Conservation (phyloP, 2,888 invertebrate species). For the Stenotaenia linearis region DNA sequence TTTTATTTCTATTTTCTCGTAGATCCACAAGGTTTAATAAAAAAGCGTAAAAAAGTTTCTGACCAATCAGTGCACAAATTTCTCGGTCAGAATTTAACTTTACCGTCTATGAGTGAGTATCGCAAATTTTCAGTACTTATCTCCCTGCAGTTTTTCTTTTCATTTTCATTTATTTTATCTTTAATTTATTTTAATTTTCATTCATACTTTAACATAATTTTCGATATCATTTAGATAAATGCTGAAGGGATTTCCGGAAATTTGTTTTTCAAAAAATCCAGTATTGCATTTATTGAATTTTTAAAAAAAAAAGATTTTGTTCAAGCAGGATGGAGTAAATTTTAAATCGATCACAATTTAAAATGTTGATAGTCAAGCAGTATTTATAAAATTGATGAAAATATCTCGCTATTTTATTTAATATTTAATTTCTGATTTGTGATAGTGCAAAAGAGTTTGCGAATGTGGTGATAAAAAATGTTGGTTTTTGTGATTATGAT, state of each 20-base stretch:
- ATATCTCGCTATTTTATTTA: not conserved
- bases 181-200: too few species aligned
- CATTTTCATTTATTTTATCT: not conserved
- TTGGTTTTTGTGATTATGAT: too few species aligned
- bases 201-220: too few species aligned
- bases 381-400: not conserved
- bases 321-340: conserved; percentile 9
- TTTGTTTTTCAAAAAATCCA: too few species aligned
- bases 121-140: not conserved
- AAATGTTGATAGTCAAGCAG: not conserved
- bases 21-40: conserved; percentile 39
- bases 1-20: too few species aligned
- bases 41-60: conserved; percentile 39
- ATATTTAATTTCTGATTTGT: not conserved
- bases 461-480: not conserved
- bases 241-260: too few species aligned
- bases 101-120: conserved; percentile 24
- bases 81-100: conserved; percentile 35
- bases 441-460: not conserved
- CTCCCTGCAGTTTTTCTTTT: not conserved
- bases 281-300: too few species aligned
- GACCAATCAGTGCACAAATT: conserved; percentile 37
- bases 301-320: too few species aligned
- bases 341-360: not conserved
- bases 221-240: too few species aligned